A percentile compares a stretch with the other conserved stretches of the same genome.
Conservation (phyloP, 2,888 invertebrate genomes). For the Ochropleura plecta region DNA sequence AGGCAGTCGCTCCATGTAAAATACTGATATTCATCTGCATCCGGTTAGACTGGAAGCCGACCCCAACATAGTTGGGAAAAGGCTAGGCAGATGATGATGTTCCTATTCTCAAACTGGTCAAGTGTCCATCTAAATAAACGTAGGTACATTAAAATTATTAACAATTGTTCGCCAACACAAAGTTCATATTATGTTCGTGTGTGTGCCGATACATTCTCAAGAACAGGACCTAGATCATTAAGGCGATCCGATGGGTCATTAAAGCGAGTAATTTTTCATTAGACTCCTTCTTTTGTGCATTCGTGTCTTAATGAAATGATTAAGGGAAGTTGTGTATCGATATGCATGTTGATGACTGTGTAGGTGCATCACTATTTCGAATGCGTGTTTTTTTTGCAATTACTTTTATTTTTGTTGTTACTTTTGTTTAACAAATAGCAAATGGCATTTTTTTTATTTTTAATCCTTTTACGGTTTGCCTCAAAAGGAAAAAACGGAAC, state of each 20-base stretch:
- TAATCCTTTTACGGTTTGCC: background rate
- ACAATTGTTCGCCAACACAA: slow-evolving; percentile 47
- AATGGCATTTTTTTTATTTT: background rate
- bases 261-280: slow-evolving; percentile 84
- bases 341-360: slow-evolving; percentile 42
- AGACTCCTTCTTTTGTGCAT: slow-evolving; percentile 78
- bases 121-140: slow-evolving; percentile 29
- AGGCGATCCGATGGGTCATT: slow-evolving; percentile 79
- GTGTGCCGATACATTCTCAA: slow-evolving; percentile 60
- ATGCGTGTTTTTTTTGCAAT: background rate
- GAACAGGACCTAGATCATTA: slow-evolving; percentile 82
- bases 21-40: too few relatives aligned
- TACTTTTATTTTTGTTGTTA: background rate
- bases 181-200: slow-evolving; percentile 13
- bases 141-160: slow-evolving; percentile 50
- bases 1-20: too few relatives aligned
- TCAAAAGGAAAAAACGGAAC: too few relatives aligned
- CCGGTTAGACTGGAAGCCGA: too few relatives aligned
- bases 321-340: slow-evolving; percentile 78
- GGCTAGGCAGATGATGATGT: too few relatives aligned
- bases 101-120: background rate
- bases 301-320: slow-evolving; percentile 83
- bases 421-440: background rate
- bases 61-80: too few relatives aligned
- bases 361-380: slow-evolving; percentile 51